Percentiles rank a stretch among this genome's conserved stretches.
Conservation (phyloP, 2,888 invertebrate genomes). For the Lepidochitona cinerea region DNA sequence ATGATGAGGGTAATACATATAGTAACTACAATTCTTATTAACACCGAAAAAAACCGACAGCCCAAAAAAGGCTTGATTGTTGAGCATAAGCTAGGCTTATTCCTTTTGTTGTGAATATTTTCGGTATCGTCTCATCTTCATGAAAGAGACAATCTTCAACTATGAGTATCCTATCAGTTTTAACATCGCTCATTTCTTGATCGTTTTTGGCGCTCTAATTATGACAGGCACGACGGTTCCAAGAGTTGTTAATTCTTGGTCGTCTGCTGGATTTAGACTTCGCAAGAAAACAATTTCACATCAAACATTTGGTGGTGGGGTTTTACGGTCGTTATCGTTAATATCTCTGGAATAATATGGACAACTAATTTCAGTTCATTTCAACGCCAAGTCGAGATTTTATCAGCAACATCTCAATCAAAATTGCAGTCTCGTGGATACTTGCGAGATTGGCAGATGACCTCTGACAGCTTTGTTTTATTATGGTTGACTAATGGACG, state of each 20-base stretch:
- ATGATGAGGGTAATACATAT: too few species aligned
- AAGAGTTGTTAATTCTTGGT: neutral
- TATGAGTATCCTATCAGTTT: too few species aligned
- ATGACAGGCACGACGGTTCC: neutral
- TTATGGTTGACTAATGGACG: neutral
- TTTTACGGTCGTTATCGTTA: neutral
- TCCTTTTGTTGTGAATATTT: too few species aligned
- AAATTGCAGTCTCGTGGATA: neutral
- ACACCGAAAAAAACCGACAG: too few species aligned
- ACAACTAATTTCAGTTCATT: slow-evolving; percentile 7
- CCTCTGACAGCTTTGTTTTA: neutral
- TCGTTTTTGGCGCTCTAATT: slow-evolving; percentile 2
- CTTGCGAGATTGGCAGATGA: neutral
- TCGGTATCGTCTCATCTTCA: too few species aligned
- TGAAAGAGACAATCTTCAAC: too few species aligned
- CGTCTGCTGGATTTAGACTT: neutral
- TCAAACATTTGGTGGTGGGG: neutral
- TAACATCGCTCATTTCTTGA: neutral
- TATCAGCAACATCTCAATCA: slow-evolving; percentile 2
- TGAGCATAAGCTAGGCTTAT: too few species aligned
- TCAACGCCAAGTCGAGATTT: slow-evolving; percentile 7
- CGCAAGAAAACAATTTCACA: neutral
- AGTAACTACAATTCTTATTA: too few species aligned
- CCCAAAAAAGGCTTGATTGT: too few species aligned
- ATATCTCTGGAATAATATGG: neutral